Base-by-base conservation (phyloP, 2,888 invertebrate genomes). In the Aradus depressus region DNA sequence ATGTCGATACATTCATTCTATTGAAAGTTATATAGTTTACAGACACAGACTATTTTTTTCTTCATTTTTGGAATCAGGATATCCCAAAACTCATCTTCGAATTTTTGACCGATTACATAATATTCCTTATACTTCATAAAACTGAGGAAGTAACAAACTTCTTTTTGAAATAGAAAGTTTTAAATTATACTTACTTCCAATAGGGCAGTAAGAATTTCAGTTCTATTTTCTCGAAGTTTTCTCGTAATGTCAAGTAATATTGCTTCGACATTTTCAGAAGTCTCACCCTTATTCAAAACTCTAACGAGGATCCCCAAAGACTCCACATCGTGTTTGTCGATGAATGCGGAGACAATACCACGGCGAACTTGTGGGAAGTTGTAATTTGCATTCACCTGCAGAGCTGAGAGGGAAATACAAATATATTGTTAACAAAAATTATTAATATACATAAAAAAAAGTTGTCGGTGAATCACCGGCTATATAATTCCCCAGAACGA, bases 291-390 rank as follows among this genome's bases (percentile, higher is more conserved):
- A 21, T 19, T 53, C 3, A 77, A 63, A 37, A 70, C 67, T 21
- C 75, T 75, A 4, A 84, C 63, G 52, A 84, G 71, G 6, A 69
- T 71, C 1, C 77, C 72, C 61, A 81, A 82, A 0, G 80, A 75
- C 25, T 75, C 64, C 3, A 77, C 68, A 64, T 86, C 79, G 44
- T 74, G 71, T 0, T 78, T 78, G 60, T 72, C 72, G n/a, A 65
- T 64, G 37, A 82, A 69, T 0, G 81, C 75, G 48, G 66, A 65
- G 0, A 79, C 68, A 8, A 85, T 65, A 0, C 78, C 74, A 44
- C 75, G 70, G 6, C 72, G 69, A 38, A 83, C 62, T 14, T 76
- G 55, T 1, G 68, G 59, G 2, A 75, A 75, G 42, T 72, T 67
- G 45, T 81, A 81, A 63, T 74, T 75, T 0, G 78, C 76, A 8